These are phyloP conservation scores for Copsychus sechellarum DNA, from an alignment of 2,113 vertebrate species.

Conservation along the genomic window DNA sequence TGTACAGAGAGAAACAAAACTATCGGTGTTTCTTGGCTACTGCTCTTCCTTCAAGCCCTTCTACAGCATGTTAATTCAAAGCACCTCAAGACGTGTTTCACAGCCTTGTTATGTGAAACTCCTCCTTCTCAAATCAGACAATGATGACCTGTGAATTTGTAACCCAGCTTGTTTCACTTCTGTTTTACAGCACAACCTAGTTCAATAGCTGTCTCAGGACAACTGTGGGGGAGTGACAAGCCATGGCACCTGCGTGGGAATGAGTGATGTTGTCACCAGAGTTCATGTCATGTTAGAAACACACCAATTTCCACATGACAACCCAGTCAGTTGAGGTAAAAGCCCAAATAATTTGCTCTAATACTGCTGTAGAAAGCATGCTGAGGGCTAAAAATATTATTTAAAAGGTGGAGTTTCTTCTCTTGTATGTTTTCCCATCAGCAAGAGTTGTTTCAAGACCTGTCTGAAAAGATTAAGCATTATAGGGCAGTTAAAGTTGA, in stretches of 20 bases:
- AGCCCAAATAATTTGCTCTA: not conserved
- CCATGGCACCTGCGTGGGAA: not conserved
- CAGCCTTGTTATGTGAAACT: not conserved
- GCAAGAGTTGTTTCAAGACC: not conserved
- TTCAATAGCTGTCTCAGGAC: not conserved
- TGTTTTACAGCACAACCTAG: rapidly evolving
- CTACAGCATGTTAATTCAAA: not conserved
- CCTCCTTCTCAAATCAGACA: not conserved
- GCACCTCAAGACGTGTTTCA: not conserved
- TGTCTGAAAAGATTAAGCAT: not conserved
- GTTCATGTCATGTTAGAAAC: not conserved
- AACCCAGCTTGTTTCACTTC: not conserved
- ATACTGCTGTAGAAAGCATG: not conserved
- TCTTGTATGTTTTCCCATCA: not conserved
- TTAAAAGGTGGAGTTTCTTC: not conserved
- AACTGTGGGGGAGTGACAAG: not conserved
- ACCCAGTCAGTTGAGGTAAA: not conserved
- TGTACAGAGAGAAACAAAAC: not conserved
- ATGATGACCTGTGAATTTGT: not conserved
- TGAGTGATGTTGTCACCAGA: not conserved
- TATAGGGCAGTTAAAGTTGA: not conserved
- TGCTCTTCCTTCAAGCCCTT: not conserved
- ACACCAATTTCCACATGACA: not conserved
- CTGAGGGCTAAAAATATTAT: not conserved
- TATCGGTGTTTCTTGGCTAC: not conserved